These are phyloP conservation scores for Psix sp. DNA, from an alignment of 1,140 invertebrate species.

Conservation along the genomic window DNA sequence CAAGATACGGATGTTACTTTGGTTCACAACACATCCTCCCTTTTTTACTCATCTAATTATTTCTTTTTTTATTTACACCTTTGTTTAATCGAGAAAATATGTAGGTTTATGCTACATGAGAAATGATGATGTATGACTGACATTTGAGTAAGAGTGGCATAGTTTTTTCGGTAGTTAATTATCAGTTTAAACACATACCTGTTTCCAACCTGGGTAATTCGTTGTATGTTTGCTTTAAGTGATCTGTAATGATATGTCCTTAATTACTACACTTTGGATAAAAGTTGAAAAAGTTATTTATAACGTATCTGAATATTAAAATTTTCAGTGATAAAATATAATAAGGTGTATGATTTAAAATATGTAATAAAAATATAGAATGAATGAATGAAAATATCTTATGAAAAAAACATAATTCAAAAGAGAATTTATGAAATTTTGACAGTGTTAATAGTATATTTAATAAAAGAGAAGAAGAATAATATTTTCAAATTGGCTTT, in stretches of 20 bases:
- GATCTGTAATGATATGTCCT: slow-evolving; percentile 73
- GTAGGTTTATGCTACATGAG: slow-evolving; percentile 13
- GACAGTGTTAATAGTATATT: too few relatives aligned
- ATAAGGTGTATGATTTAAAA: too few relatives aligned
- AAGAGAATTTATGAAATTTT: too few relatives aligned
- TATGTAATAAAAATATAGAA: not conserved
- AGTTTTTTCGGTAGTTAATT: slow-evolving; percentile 3
- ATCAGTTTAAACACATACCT: slow-evolving; percentile 66
- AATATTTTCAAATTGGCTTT: too few relatives aligned
- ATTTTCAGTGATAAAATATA: too few relatives aligned
- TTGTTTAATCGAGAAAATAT: slow-evolving; percentile 6
- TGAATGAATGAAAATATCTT: too few relatives aligned
- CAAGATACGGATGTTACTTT: not conserved
- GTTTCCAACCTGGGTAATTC: slow-evolving; percentile 74
- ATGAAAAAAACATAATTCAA: too few relatives aligned
- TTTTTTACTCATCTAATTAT: slow-evolving; percentile 4
- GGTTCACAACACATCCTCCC: not conserved
- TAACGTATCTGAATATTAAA: slow-evolving; percentile 7
- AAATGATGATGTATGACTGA: slow-evolving; percentile 31
- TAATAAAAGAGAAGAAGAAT: too few relatives aligned
- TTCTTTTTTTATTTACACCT: slow-evolving; percentile 25
- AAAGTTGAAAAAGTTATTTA: too few relatives aligned
- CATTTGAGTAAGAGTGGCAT: slow-evolving; percentile 8
- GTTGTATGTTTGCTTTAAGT: slow-evolving; percentile 73
- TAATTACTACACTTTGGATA: too few relatives aligned